These are phyloP conservation scores for Hemitrygon akajei DNA, from an alignment of 2,797 vertebrate species.

Conservation along the genomic window DNA sequence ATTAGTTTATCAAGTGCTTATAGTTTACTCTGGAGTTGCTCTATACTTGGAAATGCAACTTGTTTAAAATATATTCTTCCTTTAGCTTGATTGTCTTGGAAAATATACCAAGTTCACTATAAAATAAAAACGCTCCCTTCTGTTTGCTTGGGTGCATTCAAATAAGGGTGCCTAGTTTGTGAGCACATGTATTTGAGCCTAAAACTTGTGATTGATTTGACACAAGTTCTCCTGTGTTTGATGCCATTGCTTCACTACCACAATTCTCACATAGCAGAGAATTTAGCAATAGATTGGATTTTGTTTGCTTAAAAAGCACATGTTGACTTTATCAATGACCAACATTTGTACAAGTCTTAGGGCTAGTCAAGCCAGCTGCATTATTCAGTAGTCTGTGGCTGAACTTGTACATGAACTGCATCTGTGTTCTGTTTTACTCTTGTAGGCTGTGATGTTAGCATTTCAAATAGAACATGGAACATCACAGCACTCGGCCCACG, in stretches of 20 bases:
- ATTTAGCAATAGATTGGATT: not conserved
- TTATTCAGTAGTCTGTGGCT: not conserved
- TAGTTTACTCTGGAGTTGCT: not conserved
- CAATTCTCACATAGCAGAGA: not conserved
- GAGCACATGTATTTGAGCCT: not conserved
- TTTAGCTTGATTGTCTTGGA: not conserved
- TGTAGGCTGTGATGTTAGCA: not conserved
- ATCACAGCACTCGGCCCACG: too few species aligned
- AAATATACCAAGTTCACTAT: not conserved
- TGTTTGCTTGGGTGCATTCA: not conserved
- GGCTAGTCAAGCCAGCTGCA: not conserved
- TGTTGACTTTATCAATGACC: not conserved
- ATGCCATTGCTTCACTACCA: not conserved
- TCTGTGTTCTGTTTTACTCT: too few species aligned
- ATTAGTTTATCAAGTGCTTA: not conserved
- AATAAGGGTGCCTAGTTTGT: not conserved
- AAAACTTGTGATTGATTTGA: not conserved
- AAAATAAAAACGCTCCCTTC: not conserved
- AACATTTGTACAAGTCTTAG: not conserved
- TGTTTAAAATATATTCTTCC: not conserved
- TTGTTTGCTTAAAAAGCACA: not conserved
- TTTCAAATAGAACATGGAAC: too few species aligned
- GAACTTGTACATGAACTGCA: not conserved
- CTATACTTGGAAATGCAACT: not conserved
- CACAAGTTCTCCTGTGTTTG: not conserved